Percentiles rank a stretch among this genome's conserved stretches.
Conservation (phyloP, 2,888 invertebrate genomes). For the Cheilosia scutellata region DNA sequence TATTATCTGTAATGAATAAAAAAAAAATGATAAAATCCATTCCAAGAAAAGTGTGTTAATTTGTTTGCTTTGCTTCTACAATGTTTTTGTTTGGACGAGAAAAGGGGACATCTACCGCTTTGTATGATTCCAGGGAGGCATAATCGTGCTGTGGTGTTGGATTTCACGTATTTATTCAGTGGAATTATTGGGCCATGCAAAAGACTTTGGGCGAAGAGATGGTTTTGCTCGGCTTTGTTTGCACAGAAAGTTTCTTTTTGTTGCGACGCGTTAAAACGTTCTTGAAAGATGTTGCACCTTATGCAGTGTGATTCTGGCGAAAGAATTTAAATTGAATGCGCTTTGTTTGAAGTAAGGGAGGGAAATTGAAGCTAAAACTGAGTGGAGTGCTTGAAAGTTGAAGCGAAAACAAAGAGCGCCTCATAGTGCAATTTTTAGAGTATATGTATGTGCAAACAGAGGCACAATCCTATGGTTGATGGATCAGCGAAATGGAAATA, state of each 20-base stretch:
- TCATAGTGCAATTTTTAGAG: too few relatives aligned
- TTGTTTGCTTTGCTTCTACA: conserved; percentile 5
- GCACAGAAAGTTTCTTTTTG: background rate
- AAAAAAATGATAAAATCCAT: conserved; percentile 62
- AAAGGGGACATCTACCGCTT: conserved; percentile 19
- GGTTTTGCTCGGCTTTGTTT: conserved; percentile 4
- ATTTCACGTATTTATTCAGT: conserved; percentile 17
- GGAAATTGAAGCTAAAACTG: background rate
- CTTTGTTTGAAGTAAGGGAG: background rate
- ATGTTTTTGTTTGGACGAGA: conserved; percentile 7
- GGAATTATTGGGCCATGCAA: conserved; percentile 32
- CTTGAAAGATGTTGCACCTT: background rate
- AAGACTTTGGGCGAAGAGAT: conserved; percentile 12
- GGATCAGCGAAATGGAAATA: too few relatives aligned
- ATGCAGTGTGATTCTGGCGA: background rate
- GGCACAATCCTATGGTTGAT: too few relatives aligned
- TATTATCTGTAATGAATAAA: conserved; percentile 69
- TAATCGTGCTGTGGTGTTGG: conserved; percentile 12
- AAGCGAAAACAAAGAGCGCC: background rate
- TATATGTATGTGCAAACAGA: too few relatives aligned
- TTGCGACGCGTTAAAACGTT: background rate
- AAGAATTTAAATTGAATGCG: background rate
- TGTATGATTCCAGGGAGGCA: conserved; percentile 18
- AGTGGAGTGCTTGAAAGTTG: background rate
- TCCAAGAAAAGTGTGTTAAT: conserved; percentile 59